Evolutionary conservation across 2,888 invertebrate genomes (phyloP).

Genomic region (Heteropelma amictum): DNA sequence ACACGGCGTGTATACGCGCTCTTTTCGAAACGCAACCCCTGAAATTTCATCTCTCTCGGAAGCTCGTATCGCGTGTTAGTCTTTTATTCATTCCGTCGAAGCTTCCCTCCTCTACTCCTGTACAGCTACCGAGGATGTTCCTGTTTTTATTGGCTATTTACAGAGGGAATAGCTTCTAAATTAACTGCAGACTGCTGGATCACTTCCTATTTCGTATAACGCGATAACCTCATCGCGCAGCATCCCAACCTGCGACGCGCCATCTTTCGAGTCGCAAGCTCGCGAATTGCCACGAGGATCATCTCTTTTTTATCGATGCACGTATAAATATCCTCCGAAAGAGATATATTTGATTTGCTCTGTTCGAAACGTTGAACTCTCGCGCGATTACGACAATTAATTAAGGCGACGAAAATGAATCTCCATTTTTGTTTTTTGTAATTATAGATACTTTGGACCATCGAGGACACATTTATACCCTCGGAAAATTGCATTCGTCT

Average conservation of each 20-base stretch:
- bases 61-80: conserved; percentile 14
- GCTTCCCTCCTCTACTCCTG: conserved; percentile 8
- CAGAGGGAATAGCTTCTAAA: conserved; percentile 78
- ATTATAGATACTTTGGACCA: too few relatives aligned
- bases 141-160: conserved; percentile 78
- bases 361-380: too few relatives aligned
- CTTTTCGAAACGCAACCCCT: conserved; percentile 38
- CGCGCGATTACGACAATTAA: too few relatives aligned
- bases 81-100: not conserved
- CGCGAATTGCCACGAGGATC: conserved; percentile 6
- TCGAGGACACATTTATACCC: too few relatives aligned
- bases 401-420: too few relatives aligned
- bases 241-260: not conserved
- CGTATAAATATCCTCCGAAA: too few relatives aligned
- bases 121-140: conserved; percentile 48
- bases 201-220: conserved; percentile 63
- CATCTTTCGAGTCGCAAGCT: conserved; percentile 24
- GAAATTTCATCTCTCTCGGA: conserved; percentile 59
- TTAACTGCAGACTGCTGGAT: conserved; percentile 77
- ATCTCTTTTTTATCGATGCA: too few relatives aligned
- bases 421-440: too few relatives aligned
- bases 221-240: conserved; percentile 36
- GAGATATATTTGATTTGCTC: too few relatives aligned
- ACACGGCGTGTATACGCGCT: conserved; percentile 9
- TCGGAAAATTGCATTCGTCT: too few relatives aligned